Base-by-base conservation (phyloP, 2,113 vertebrate species). In the Macheiramphus alcinus region DNA sequence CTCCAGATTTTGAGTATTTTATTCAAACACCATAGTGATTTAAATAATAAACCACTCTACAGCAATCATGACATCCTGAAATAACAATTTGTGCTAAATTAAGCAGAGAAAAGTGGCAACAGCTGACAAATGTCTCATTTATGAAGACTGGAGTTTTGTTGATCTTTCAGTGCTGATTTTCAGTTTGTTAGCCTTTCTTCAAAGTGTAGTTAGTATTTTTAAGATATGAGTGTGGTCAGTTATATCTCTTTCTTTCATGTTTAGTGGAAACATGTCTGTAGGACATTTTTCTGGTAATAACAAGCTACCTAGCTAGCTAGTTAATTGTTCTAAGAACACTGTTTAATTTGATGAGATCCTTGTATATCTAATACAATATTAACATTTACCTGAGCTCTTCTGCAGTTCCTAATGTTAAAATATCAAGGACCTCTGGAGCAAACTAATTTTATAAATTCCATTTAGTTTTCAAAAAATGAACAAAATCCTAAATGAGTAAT, bases 61-160 rank as follows among this genome's bases (percentile, higher is more conserved):
- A 93, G 96, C 81, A 97, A 97, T 97, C 90, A 94, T 66, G 91
- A 80, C 91, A 95, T 91, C 91, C 95, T 96, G 94, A 93, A 95
- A 97, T 96, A 96, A 94, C 89, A 93, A 95, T 96, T 92, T 1
- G 4, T 91, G 87, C 97, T 97, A 97, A 96, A 97, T 97, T 93
- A 91, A 78, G 96, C 74, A 78, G 45, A 81, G 90, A 89, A 95
- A 96, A 97, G 95, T 94, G 94, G 84, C 15, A 73, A 55, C 97
- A 97, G 94, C 97, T 97, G 97, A 96, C 93, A 96, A 95, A 91
- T 92, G 67, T 95, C 84, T 91, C 89, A 80, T 91, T 95, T 85
- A 76, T 90, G 42, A 70, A 90, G 71, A 56, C 29, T 76, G 38
- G n/a, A 90, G 63, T 94, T 94, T 53, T 87, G 32, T 86, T 89